phyloP scores from a whole-genome alignment of 2,113 vertebrate species.

The Geothlypis trichas region DNA sequence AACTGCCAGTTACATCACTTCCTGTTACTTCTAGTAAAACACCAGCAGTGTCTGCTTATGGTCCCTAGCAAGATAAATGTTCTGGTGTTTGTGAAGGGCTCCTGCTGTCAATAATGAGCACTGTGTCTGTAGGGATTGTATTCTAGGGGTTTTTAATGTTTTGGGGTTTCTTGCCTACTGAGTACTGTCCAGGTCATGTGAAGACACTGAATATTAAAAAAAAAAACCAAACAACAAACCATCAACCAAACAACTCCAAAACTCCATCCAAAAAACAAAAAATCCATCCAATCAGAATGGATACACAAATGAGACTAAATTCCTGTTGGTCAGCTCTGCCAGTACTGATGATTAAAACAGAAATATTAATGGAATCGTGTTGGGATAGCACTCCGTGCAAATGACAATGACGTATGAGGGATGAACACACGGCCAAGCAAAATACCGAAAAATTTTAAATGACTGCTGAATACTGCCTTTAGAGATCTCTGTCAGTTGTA shows the following conservation, averaged over 20 bases:
- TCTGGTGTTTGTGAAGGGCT: neutral
- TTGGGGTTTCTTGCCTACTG: neutral
- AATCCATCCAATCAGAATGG: neutral
- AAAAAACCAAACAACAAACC: neutral
- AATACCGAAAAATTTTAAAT: neutral
- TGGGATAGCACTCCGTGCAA: neutral
- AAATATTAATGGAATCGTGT: neutral
- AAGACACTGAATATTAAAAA: neutral
- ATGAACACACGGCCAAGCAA: neutral
- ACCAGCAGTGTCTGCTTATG: too few species aligned
- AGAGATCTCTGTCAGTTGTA: neutral
- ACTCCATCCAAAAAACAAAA: too few species aligned
- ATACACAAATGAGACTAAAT: neutral
- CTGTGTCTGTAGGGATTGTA: neutral
- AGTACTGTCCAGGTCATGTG: neutral
- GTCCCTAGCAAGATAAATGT: neutral
- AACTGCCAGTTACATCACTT: neutral
- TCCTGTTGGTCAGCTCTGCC: neutral
- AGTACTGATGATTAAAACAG: neutral
- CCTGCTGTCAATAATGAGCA: neutral
- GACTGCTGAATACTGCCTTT: neutral
- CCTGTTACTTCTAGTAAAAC: neutral
- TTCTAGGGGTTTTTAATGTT: neutral
- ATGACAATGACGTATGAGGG: neutral
- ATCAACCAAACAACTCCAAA: neutral